Base-by-base conservation (phyloP, 2,797 vertebrate genomes). In the Aeoliscus strigatus region DNA sequence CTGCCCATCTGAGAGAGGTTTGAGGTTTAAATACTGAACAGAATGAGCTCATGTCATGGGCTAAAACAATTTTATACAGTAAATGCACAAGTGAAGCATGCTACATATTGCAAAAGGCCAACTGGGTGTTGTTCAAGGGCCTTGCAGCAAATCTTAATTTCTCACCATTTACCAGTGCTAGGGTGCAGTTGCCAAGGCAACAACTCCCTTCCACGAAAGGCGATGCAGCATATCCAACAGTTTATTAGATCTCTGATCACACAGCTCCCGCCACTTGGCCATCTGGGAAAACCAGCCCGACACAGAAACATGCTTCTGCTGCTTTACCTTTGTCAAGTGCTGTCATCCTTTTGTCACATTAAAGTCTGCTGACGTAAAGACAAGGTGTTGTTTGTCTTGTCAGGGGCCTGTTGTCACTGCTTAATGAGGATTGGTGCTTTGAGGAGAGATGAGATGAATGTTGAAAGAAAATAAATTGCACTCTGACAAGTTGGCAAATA, bases 181-280 rank as follows among this genome's bases (percentile, higher is more conserved):
- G 72, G 81, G 63, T 51, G 53, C 35, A 63, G 81, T 83, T 75
- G 63, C 77, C 61, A 68, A 52, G 60, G 76, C 67, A 72, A 86
- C 81, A 47, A 16, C 56, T 69, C 66, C 71, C 79, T 78, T 27
- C 67, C 58, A 58, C 70, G 69, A 69, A 77, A 78, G 72, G 75
- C 67, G 57, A 63, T 79, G 82, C 83, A 73, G 79, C 76, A 70
- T 58, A 75, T 76, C 73, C 62, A 62, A 60, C 9, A 38, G 74
- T 82, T 83, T 86, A 83, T 84, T 78, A 83, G 76, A 84, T 85
- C 78, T 80, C 77, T 46, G 67, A 83, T 86, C 81, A 82, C 75
- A 79, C 66, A 68, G 68, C 70, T 73, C 61, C 52, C 66, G 73
- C 72, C 75, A 73, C 63, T 67, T 70, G 66, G 62, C 69, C 78